Evolutionary conservation across 1,140 invertebrate genomes (phyloP), one percentile per base, ranked within the genome.

Genomic region (Mactra quadrangularis): DNA sequence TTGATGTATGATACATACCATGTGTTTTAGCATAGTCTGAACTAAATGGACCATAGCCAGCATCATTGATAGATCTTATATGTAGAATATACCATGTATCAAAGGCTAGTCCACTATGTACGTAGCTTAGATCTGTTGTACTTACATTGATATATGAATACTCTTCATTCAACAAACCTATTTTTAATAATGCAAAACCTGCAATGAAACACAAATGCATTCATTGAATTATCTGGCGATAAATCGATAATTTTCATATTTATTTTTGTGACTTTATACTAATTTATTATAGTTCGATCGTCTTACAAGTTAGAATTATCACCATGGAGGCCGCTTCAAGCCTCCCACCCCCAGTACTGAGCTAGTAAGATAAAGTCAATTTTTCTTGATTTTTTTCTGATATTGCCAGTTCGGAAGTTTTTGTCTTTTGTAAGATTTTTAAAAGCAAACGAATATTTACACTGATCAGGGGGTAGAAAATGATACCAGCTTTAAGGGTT

Each of bases 61-160:
- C 71, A 25, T 57, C 55, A 59, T 75, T 75, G 17, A 22, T 0
- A 22, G 53, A 31, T 0, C 50, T 52, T 0, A 75, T 33, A 15
- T 75, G 71, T 7, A 75, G 19, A 9, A 57, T 22, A 52, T 75
- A 75, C 52, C 52, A 59, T n/a, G 71, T 75, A 53, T 75, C 71
- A 35, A 75, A 75, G 31, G 27, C 1, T 0, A 75, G 55, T 19
- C 55, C 33, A 31, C 1, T 41, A 15, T 45, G 27, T 13, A 27
- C 41, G 53, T 75, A 60, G 0, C 22, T 57, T 29, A 57, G 19
- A 19, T 13, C 41, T 29, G 29, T 25, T 9, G 38, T 45, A 35
- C 29, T 25, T 1, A 75, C 15, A 35, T 75, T 59, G 13, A 75
- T 13, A 19, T 33, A 0, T 1, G 29, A 25, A n/a, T 57, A 75